Evolutionary conservation across 2,888 invertebrate genomes (phyloP).

Genomic region (Augiades crinisus): DNA sequence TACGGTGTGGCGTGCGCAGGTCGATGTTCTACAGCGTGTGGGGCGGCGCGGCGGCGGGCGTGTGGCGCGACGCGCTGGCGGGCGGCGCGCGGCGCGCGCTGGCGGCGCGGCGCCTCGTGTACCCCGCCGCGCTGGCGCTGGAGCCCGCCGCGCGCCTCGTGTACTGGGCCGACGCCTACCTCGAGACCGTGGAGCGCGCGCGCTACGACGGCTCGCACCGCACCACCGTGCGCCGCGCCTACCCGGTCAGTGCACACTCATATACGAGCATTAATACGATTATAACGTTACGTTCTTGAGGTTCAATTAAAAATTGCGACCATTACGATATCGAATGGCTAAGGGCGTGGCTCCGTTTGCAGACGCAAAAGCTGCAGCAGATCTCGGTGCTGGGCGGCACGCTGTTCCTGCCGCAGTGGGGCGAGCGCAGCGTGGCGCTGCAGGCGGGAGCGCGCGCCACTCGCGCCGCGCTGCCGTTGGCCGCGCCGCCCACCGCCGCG

Average conservation of each 20-base stretch:
- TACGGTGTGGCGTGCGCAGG: slow-evolving; percentile 57
- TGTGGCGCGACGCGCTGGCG: slow-evolving; percentile 84
- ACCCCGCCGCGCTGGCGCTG: slow-evolving; percentile 87
- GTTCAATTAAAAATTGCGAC: no score
- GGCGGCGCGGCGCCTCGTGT: slow-evolving; percentile 86
- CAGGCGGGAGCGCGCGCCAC: slow-evolving; percentile 52
- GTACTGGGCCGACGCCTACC: slow-evolving; percentile 91
- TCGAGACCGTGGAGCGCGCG: slow-evolving; percentile 89
- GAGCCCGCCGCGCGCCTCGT: slow-evolving; percentile 87
- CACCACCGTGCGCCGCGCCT: slow-evolving; percentile 79
- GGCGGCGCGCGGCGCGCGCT: slow-evolving; percentile 82
- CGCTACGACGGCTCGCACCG: slow-evolving; percentile 88
- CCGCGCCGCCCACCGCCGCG: slow-evolving; percentile 81
- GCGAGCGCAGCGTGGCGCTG: slow-evolving; percentile 82
- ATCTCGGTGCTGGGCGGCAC: slow-evolving; percentile 88
- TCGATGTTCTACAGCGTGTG: slow-evolving; percentile 90
- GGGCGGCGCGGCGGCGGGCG: slow-evolving; percentile 83
- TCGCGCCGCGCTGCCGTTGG: slow-evolving; percentile 30
- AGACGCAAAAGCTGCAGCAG: slow-evolving; percentile 85
- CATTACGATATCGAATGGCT: no score
- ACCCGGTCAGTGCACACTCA: slow-evolving; percentile 55
- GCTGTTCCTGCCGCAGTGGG: slow-evolving; percentile 88
- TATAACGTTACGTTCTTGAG: no score
- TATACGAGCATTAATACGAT: not conserved
- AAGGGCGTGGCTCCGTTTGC: no score